phyloP scores from a whole-genome alignment of 2,113 vertebrate species.

The Ancistrus triradiatus region DNA sequence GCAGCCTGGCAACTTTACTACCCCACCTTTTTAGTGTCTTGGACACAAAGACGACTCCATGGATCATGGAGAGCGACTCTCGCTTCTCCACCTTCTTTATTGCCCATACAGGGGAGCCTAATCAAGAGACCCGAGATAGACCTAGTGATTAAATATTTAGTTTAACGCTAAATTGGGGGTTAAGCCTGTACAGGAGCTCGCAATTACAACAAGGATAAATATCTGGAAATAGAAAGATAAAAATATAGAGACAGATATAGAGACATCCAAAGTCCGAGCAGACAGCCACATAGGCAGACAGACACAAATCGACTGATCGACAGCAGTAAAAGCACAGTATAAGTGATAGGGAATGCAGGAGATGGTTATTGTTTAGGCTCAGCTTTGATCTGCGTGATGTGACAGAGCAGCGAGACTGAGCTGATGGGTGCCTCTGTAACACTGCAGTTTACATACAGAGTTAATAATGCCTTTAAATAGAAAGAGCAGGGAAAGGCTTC shows the following conservation, averaged over 20 bases:
- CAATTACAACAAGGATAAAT: background rate
- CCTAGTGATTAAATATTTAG: conserved; percentile 62
- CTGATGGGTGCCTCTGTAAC: background rate
- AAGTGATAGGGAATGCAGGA: background rate
- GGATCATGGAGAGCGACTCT: conserved; percentile 5
- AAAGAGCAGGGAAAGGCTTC: conserved; percentile 11
- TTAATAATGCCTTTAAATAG: conserved; percentile 37
- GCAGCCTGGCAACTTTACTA: conserved; percentile 51
- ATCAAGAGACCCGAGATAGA: conserved; percentile 52
- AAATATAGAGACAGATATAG: background rate
- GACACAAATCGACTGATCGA: background rate
- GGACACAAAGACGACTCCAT: conserved; percentile 19
- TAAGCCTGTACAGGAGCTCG: background rate
- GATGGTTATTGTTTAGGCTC: conserved; percentile 5
- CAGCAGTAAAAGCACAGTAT: background rate
- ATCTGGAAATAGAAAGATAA: background rate
- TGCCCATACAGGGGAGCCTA: too few species aligned
- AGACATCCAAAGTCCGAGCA: too few species aligned
- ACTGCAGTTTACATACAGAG: conserved; percentile 2
- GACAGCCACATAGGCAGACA: background rate
- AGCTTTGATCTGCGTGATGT: conserved; percentile 33
- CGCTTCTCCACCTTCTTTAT: background rate
- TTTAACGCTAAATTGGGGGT: conserved; percentile 17
- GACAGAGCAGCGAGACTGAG: background rate
- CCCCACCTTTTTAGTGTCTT: conserved; percentile 26